Evolutionary conservation across 2,888 invertebrate genomes (phyloP).

Genomic region (Himalopsyche japonica): DNA sequence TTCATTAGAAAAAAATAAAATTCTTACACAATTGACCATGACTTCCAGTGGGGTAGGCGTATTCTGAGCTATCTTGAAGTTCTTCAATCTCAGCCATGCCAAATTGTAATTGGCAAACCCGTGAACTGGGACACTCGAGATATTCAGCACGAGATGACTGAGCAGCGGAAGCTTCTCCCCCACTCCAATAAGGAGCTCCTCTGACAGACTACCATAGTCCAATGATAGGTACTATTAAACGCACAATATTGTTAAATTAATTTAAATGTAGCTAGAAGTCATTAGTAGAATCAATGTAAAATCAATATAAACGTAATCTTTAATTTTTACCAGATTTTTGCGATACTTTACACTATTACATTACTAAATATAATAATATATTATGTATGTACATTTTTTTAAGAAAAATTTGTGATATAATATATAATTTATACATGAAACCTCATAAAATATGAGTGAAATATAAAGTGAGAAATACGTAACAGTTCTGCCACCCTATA

Average conservation of each 20-base stretch:
- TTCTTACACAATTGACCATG: constrained; percentile 36
- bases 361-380: no score
- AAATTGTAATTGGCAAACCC: constrained; percentile 12
- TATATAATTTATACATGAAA: no score
- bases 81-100: constrained; percentile 9
- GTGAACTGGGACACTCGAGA: constrained; percentile 14
- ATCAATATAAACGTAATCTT: no score
- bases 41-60: constrained; percentile 11
- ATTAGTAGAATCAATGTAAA: no score
- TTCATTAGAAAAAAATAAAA: no score
- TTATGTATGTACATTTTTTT: no score
- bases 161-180: constrained; percentile 18
- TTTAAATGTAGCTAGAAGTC: background rate
- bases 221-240: constrained; percentile 28
- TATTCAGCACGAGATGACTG: constrained; percentile 27
- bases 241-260: background rate
- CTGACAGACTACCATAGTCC: constrained; percentile 25
- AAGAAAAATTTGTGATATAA: no score
- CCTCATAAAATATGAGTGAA: no score
- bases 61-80: background rate
- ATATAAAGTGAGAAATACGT: background rate
- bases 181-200: constrained; percentile 18
- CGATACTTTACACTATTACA: no score
- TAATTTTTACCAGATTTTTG: no score
- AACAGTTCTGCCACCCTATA: background rate